Evolutionary conservation across 2,113 vertebrate species (phyloP).

Genomic region (Lucifuga dentata): DNA sequence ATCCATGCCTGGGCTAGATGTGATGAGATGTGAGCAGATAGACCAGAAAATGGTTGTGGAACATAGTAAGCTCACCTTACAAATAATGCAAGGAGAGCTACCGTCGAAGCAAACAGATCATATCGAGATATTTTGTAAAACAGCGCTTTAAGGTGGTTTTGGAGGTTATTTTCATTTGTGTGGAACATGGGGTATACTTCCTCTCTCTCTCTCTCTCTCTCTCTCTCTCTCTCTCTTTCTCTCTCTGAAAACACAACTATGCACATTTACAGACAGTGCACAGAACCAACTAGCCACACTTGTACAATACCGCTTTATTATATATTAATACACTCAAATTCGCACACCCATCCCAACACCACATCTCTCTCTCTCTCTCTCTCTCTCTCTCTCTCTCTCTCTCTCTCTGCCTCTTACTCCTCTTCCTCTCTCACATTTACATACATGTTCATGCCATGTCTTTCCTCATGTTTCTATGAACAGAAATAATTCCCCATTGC

Average conservation of each 20-base stretch:
- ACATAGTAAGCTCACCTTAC: conserved; percentile 24
- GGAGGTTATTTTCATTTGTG: conserved; percentile 52
- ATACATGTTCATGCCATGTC: conserved; percentile 31
- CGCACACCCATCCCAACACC: conserved; percentile 13
- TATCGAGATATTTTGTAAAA: conserved; percentile 29
- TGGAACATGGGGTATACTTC: conserved; percentile 40
- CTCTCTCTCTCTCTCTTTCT: neutral
- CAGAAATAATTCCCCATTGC: conserved; percentile 54
- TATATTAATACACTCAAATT: conserved; percentile 35
- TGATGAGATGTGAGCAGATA: conserved; percentile 27
- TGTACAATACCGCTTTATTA: conserved; percentile 18
- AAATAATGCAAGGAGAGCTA: conserved; percentile 32
- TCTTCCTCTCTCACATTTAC: too few relatives aligned
- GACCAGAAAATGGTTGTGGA: conserved; percentile 8
- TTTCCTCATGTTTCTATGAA: conserved; percentile 49
- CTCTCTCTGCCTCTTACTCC: too few relatives aligned
- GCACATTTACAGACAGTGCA: neutral
- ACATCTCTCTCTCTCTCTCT: too few relatives aligned
- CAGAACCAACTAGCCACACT: conserved; percentile 1
- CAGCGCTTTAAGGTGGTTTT: conserved; percentile 39
- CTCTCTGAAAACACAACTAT: neutral
- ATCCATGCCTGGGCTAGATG: conserved; percentile 6
- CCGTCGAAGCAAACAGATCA: conserved; percentile 55
- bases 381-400: conserved; percentile 1
- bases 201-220: conserved; percentile 3